Evolutionary conservation across 2,888 invertebrate genomes (phyloP), one percentile per base, ranked within the genome.

Genomic region (Spisula solida): DNA sequence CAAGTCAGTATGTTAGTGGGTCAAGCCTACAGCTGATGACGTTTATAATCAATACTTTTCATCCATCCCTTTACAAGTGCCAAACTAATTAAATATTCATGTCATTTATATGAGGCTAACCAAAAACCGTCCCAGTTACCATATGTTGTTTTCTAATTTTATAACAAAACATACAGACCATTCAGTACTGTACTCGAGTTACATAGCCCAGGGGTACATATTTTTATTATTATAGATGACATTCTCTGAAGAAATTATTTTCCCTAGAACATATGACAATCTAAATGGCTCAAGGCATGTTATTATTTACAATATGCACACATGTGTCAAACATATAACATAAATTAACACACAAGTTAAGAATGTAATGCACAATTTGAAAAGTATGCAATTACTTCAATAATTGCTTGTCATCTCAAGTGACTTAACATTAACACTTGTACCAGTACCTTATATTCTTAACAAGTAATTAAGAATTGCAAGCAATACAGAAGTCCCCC

Each of bases 41-140:
- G 31, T 75, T 25, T 4, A 66, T 6, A 66, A 66, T 75, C 75
- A 75, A 75, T 75, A 31, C 31, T 75, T 25, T 16, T 14, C 34
- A 31, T 25, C 29, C 31, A 14, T 34, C 75, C 75, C 18, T 34
- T 4, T 60, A 25, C n/a, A n/a, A 25, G 25, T 12, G 31, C 31
- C 14, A 4, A 16, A 34, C 75, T 75, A 75, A 75, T 75, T 75
- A 75, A 75, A 75, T 75, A 75, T 75, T 75, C 75, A 75, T 41
- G 41, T 41, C 41, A 41, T 41, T 41, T 41, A 41, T 34, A 75
- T 16, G 60, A 75, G 18, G 31, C 16, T 5, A 31, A 75, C n/a
- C 75, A 75, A 75, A 75, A 75, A 31, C 14, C 75, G 8, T 66
- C 51, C n/a, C 60, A 66, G 10, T 66, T 4, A 16, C 75, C 75